Evolutionary conservation across 2,797 vertebrate genomes (phyloP).

Genomic region (Geotrypetes seraphini): DNA sequence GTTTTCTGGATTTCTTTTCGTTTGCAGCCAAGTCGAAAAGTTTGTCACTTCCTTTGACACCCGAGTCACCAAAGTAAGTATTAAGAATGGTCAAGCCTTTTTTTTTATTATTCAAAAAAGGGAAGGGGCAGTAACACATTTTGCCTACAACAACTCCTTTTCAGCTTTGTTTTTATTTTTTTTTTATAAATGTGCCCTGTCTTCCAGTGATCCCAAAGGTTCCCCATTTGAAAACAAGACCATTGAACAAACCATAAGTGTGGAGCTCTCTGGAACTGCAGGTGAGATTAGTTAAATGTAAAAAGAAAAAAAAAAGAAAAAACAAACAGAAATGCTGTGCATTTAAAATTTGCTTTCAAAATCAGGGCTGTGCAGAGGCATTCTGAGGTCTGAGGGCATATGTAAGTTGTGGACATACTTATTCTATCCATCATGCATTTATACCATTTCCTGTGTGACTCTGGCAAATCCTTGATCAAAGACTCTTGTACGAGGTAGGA

Average conservation of each 20-base stretch:
- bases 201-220: constrained; percentile 98
- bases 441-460: too few species aligned
- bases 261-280: constrained; percentile 99
- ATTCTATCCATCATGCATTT: too few species aligned
- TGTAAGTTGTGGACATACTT: too few species aligned
- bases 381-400: too few species aligned
- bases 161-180: too few species aligned
- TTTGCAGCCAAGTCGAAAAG: constrained; percentile 96
- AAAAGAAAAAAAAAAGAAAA: too few species aligned
- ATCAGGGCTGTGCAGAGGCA: too few species aligned
- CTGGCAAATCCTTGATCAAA: too few species aligned
- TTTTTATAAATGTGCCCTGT: constrained; percentile 83
- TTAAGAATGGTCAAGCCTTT: constrained; percentile 78
- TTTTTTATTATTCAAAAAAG: constrained; percentile 75
- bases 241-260: constrained; percentile 98
- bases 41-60: constrained; percentile 98
- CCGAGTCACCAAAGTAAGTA: constrained; percentile 99
- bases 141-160: constrained; percentile 64
- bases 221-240: constrained; percentile 99
- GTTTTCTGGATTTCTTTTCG: constrained; percentile 35
- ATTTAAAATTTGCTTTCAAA: too few species aligned
- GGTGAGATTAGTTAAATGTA: constrained; percentile 56
- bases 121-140: constrained; percentile 62
- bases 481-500: too few species aligned
- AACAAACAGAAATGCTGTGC: too few species aligned